Conservation (phyloP, 2,113 vertebrate species). For the Illadopsis cleaveri region DNA sequence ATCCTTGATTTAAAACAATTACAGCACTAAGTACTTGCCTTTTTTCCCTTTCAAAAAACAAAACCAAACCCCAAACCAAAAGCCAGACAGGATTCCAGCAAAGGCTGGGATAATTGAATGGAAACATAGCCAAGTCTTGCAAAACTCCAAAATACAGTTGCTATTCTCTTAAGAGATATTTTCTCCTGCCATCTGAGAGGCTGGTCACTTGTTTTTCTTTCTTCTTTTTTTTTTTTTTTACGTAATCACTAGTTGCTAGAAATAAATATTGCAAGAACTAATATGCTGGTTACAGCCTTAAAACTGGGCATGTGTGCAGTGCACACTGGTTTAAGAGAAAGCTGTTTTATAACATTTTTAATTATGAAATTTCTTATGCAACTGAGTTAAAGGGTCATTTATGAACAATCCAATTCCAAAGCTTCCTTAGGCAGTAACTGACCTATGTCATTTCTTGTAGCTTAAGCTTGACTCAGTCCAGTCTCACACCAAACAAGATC, state of each 20-base stretch:
- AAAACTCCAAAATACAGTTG: neutral
- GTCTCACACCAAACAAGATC: neutral
- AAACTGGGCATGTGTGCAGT: neutral
- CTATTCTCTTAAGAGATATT: neutral
- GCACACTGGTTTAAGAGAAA: neutral
- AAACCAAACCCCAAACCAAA: constrained; percentile 6
- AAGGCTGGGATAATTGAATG: neutral
- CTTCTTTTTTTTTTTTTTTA: neutral
- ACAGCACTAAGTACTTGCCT: neutral
- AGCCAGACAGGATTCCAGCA: constrained; percentile 32
- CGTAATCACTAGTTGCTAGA: neutral
- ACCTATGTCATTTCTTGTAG: neutral
- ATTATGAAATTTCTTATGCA: constrained; percentile 19
- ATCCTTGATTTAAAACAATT: constrained; percentile 37
- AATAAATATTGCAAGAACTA: neutral
- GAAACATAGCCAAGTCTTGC: neutral
- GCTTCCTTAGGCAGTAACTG: neutral
- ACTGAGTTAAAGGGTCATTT: neutral
- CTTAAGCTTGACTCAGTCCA: neutral
- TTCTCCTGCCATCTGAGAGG: neutral
- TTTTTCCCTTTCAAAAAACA: neutral
- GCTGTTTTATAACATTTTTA: neutral
- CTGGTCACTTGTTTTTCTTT: neutral
- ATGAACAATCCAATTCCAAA: neutral
- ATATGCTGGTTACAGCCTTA: neutral